phyloP scores from a whole-genome alignment of 2,113 vertebrate species.

The Perognathus longimembris region DNA sequence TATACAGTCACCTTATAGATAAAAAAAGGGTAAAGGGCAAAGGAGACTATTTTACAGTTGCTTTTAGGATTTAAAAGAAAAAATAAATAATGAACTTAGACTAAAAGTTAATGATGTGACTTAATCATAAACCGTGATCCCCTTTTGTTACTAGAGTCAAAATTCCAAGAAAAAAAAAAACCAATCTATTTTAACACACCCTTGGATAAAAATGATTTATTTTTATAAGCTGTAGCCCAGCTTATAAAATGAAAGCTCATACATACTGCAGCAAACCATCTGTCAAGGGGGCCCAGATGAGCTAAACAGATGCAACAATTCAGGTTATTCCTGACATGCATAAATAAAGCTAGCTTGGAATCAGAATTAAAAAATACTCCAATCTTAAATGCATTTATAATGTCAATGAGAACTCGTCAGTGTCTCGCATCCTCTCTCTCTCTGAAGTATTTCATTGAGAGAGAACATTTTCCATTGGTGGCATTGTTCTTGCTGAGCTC shows the following conservation, averaged over 20 bases:
- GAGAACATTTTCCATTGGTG: not conserved
- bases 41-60: not conserved
- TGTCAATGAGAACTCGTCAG: conserved; percentile 36
- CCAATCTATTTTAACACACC: conserved; percentile 26
- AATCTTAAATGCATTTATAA: conserved; percentile 67
- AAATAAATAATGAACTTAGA: conserved; percentile 1
- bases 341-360: conserved; percentile 80
- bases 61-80: conserved; percentile 1
- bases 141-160: conserved; percentile 32
- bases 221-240: conserved; percentile 83
- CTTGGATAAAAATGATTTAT: conserved; percentile 74
- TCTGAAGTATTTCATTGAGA: not conserved
- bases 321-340: conserved; percentile 80
- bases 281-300: conserved; percentile 85
- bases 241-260: conserved; percentile 81
- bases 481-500: not conserved
- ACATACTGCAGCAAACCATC: conserved; percentile 77
- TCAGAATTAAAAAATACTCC: conserved; percentile 77
- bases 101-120: not conserved
- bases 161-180: conserved; percentile 53
- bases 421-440: not conserved
- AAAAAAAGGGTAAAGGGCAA: not conserved
- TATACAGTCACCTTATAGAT: conserved; percentile 34
- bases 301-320: conserved; percentile 84
- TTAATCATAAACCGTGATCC: not conserved